phyloP scores from a whole-genome alignment of 2,888 invertebrate genomes.

The Molorchus minor region DNA sequence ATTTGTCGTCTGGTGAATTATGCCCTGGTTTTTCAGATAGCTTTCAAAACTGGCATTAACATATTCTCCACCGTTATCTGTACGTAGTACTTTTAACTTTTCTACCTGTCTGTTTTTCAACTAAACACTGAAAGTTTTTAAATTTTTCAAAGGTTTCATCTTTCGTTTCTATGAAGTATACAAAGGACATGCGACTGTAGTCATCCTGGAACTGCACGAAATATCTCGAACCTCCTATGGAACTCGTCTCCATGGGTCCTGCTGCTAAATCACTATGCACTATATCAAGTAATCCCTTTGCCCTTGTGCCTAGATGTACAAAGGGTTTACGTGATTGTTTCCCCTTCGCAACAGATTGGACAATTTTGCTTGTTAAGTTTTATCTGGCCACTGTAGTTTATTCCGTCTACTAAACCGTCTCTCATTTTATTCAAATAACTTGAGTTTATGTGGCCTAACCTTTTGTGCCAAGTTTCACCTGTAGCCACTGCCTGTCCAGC shows the following conservation, averaged over 20 bases:
- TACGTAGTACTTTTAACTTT: slow-evolving; percentile 47
- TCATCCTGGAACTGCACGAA: slow-evolving; percentile 18
- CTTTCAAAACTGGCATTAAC: slow-evolving; percentile 34
- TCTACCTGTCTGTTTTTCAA: slow-evolving; percentile 46
- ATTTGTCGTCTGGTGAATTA: slow-evolving; percentile 50
- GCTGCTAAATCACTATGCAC: slow-evolving; percentile 23
- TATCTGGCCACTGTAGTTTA: slow-evolving; percentile 1
- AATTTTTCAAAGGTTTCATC: slow-evolving; percentile 32
- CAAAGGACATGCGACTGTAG: slow-evolving; percentile 15
- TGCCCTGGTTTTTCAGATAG: slow-evolving; percentile 45
- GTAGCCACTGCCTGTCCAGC: slow-evolving; percentile 38
- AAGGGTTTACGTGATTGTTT: slow-evolving; percentile 21
- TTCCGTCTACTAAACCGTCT: slow-evolving; percentile 24
- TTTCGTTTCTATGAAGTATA: slow-evolving; percentile 16
- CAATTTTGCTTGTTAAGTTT: slow-evolving; percentile 8
- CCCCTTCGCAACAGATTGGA: slow-evolving; percentile 23
- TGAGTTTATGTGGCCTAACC: slow-evolving; percentile 24
- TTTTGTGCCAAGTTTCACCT: slow-evolving; percentile 32
- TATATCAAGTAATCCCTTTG: slow-evolving; percentile 15
- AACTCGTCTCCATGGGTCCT: slow-evolving; percentile 23
- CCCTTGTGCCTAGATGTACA: slow-evolving; percentile 8
- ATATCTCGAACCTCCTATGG: slow-evolving; percentile 14
- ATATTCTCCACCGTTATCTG: too few relatives aligned
- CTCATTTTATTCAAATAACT: slow-evolving; percentile 24
- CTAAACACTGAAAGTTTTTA: slow-evolving; percentile 47